phyloP scores from a whole-genome alignment of 2,113 vertebrate species.

The Dasyurus viverrinus region DNA sequence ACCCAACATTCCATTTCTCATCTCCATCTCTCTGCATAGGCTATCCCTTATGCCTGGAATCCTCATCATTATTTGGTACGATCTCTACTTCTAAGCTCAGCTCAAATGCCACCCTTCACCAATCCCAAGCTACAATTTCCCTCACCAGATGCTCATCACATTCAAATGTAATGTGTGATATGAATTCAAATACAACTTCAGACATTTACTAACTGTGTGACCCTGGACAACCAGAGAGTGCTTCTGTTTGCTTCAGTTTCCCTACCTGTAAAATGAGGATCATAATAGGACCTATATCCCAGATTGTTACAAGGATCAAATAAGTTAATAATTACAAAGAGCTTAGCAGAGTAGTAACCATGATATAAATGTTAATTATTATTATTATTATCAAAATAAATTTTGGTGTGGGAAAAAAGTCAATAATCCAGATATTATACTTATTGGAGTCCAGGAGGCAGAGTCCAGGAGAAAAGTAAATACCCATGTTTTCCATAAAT shows the following conservation, averaged over 20 bases:
- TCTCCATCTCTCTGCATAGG: neutral
- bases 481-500: neutral
- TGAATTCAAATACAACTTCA: neutral
- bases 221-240: neutral
- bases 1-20: neutral
- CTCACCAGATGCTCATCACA: neutral
- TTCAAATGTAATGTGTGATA: neutral
- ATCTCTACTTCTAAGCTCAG: neutral
- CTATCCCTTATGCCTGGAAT: neutral
- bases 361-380: neutral
- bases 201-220: neutral
- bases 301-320: neutral
- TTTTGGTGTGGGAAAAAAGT: neutral
- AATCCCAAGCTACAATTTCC: neutral
- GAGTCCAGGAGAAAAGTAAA: neutral
- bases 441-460: neutral
- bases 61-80: neutral
- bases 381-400: neutral
- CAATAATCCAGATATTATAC: neutral
- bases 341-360: neutral
- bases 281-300: neutral
- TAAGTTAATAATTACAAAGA: neutral
- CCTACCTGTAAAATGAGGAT: neutral
- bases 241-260: neutral
- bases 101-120: neutral